Evolutionary conservation across 2,113 vertebrate genomes (phyloP).

Genomic region (Strigops habroptila): DNA sequence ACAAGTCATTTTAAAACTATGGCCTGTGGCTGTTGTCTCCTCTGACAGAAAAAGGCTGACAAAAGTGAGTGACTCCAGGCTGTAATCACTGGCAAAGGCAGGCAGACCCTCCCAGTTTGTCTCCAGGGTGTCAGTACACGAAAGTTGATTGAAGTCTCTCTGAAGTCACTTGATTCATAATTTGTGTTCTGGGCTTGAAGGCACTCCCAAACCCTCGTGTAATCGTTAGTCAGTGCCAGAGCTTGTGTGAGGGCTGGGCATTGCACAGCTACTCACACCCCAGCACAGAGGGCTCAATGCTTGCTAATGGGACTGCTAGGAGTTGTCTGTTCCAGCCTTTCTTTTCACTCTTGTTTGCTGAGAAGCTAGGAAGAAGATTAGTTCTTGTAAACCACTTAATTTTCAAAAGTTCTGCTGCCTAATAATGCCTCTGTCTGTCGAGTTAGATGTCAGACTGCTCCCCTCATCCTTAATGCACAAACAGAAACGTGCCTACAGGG

Average conservation of each 20-base stretch:
- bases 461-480: neutral
- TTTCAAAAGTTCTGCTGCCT: neutral
- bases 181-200: neutral
- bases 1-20: neutral
- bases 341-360: neutral
- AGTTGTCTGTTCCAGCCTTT: neutral
- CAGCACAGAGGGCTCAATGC: neutral
- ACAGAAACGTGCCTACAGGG: neutral
- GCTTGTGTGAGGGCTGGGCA: neutral
- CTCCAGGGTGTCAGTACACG: neutral
- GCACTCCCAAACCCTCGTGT: neutral
- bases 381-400: neutral
- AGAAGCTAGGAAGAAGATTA: neutral
- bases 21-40: neutral
- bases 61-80: neutral
- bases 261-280: rapidly evolving
- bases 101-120: neutral
- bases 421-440: neutral
- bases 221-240: neutral
- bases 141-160: neutral
- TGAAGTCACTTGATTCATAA: neutral
- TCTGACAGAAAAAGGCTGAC: neutral
- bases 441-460: neutral
- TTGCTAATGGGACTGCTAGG: neutral
- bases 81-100: neutral